Evolutionary conservation across 1,140 invertebrate species (phyloP).

Genomic region (Anoplophora glabripennis): DNA sequence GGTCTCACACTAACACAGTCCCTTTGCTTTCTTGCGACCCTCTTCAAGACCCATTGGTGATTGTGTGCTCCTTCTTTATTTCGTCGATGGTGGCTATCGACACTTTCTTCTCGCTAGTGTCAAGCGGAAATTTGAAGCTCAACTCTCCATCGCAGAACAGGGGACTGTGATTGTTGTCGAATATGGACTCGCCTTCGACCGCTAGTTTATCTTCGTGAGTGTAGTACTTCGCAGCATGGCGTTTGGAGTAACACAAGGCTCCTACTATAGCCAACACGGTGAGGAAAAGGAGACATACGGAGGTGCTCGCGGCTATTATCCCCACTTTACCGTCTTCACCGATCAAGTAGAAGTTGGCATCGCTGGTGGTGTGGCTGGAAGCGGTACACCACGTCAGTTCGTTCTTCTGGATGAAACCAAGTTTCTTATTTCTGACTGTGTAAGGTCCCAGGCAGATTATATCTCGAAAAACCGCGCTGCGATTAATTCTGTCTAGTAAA

Average conservation of each 20-base stretch:
- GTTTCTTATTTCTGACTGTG: conserved; percentile 50
- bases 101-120: conserved; percentile 39
- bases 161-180: conserved; percentile 48
- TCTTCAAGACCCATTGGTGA: conserved; percentile 40
- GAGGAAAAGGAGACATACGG: conserved; percentile 54
- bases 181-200: conserved; percentile 51
- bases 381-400: conserved; percentile 55
- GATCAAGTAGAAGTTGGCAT: conserved; percentile 45
- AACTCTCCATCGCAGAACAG: conserved; percentile 45
- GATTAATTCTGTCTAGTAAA: conserved; percentile 55
- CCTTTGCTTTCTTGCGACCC: not conserved
- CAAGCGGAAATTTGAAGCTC: conserved; percentile 47
- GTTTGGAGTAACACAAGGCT: conserved; percentile 57
- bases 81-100: conserved; percentile 47
- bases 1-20: not conserved
- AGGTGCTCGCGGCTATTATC: conserved; percentile 57
- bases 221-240: conserved; percentile 69
- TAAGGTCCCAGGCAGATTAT: conserved; percentile 55
- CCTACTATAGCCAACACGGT: conserved; percentile 53
- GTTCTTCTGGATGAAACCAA: conserved; percentile 51
- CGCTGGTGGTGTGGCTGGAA: conserved; percentile 38
- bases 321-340: conserved; percentile 56
- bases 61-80: conserved; percentile 44
- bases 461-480: conserved; percentile 51
- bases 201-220: conserved; percentile 65